Evolutionary conservation across 1,140 invertebrate species (phyloP), one percentile per base, ranked within the genome.

Genomic region (Trichoplusia ni): DNA sequence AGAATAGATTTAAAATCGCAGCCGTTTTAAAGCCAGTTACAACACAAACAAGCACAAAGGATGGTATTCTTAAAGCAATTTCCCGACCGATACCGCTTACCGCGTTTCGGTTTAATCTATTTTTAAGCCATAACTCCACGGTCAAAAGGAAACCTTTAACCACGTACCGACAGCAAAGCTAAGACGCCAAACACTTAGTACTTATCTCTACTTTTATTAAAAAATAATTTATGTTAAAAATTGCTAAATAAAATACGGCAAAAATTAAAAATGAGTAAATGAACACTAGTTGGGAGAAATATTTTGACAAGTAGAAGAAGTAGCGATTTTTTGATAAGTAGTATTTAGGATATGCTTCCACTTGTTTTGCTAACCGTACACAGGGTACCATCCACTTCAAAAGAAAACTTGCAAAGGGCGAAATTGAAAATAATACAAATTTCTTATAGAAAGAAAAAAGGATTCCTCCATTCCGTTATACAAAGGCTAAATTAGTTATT

Each of bases 71-170:
- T 42, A 58, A 40, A 58, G 53, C 37, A 58, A 58, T 58, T 58
- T 58, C 38, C 40, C 38, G 31, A 16, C 37, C 53, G 25, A 58
- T 58, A 58, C 38, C 37, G 53, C 23, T 58, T 58, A 58, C 23
- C 37, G 37, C 38, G 21, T 16, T 31, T 31, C 37, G 23, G 23
- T 67, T 62, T 62, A 62, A 67, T 67, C 47, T 67, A 58, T 54
- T 47, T 67, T 62, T 51, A 67, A 67, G 42, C 37, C 11, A 67
- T 67, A 58, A 49, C 46, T 56, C 33, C 33, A 13, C 23, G 49
- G 51, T 62, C 65, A 62, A 67, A 59, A 59, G 47, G 42, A 62
- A 67, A 42, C 65, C 51, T 62, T 67, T 67, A 14, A 29, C 42
- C n/a, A n/a, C n/a, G n/a, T n/a, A n/a, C n/a, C n/a, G n/a, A n/a